Conservation (phyloP, 2,888 invertebrate genomes). For the Deroplatys truncata region DNA sequence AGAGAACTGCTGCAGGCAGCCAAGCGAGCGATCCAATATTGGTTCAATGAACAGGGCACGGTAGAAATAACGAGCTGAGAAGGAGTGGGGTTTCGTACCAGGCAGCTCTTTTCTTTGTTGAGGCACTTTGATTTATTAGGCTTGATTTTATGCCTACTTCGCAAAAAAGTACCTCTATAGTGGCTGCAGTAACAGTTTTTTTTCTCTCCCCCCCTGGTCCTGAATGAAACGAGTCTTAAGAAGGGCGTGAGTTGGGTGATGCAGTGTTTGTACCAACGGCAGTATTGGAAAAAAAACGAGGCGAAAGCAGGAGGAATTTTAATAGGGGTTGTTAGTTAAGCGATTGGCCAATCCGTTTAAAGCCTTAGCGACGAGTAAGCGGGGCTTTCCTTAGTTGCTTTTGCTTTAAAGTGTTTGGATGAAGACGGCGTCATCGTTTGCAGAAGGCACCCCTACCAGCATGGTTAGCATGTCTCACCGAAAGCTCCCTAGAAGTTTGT, state of each 20-base stretch:
- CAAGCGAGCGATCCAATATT: not conserved
- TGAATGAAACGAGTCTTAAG: not conserved
- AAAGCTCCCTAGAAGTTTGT: too few species aligned
- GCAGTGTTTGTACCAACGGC: not conserved
- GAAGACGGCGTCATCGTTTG: not conserved
- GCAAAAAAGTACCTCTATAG: not conserved
- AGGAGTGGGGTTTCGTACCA: not conserved
- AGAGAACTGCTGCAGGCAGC: too few species aligned
- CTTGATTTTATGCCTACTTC: slow-evolving; percentile 10
- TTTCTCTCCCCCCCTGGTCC: too few species aligned
- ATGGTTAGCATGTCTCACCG: too few species aligned
- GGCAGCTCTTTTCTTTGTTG: not conserved
- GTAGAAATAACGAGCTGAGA: not conserved
- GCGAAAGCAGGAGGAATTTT: not conserved
- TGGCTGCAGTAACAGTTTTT: not conserved
- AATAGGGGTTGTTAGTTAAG: slow-evolving; percentile 20
- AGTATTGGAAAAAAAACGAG: not conserved
- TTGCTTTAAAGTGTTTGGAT: not conserved
- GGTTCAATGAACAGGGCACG: not conserved
- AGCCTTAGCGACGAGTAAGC: slow-evolving; percentile 2
- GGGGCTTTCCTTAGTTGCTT: not conserved
- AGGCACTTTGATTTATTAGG: slow-evolving; percentile 1
- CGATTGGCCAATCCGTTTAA: slow-evolving; percentile 27
- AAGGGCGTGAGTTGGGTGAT: not conserved
- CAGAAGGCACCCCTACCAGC: too few species aligned